These are phyloP conservation scores for Porites evermanni DNA, from an alignment of 92 coral and sea anemone species.

Conservation along the genomic window DNA sequence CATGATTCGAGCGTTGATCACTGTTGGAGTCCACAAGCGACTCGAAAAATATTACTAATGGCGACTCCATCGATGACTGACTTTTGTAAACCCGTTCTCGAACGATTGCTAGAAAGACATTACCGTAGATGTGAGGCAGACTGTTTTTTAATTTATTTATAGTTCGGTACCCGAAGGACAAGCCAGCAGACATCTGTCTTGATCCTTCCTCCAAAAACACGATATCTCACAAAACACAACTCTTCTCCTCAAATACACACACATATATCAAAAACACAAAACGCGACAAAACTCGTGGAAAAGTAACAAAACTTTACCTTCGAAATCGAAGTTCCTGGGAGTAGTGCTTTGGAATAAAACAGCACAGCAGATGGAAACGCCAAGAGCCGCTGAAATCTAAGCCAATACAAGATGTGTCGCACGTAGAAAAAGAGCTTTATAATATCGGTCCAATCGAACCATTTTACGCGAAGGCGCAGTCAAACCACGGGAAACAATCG, in stretches of 20 bases:
- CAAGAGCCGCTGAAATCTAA: not conserved
- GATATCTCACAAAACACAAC: conserved; percentile 8
- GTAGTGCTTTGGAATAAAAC: not conserved
- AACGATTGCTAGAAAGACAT: conserved; percentile 3
- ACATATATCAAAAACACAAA: conserved; percentile 16
- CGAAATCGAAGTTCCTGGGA: conserved; percentile 5
- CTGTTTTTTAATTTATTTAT: not conserved
- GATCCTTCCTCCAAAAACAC: conserved; percentile 6
- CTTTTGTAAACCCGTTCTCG: not conserved
- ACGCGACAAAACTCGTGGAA: conserved; percentile 24
- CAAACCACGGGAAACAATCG: conserved; percentile 35
- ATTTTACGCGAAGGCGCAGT: conserved; percentile 17
- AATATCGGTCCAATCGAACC: conserved; percentile 16
- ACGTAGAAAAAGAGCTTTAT: not conserved
- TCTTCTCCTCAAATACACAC: not conserved
- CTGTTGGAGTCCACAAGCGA: conserved; percentile 10
- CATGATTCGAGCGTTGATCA: conserved; percentile 10
- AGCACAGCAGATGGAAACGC: conserved; percentile 10
- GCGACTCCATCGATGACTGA: not conserved
- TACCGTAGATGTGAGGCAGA: not conserved
- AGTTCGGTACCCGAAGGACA: not conserved
- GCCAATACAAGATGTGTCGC: not conserved
- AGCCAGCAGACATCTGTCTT: not conserved
- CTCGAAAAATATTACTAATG: not conserved
- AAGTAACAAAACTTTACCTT: conserved; percentile 32